Evolutionary conservation across 2,113 vertebrate genomes (phyloP), one percentile per base, ranked within the genome.

Genomic region (Turnix velox): DNA sequence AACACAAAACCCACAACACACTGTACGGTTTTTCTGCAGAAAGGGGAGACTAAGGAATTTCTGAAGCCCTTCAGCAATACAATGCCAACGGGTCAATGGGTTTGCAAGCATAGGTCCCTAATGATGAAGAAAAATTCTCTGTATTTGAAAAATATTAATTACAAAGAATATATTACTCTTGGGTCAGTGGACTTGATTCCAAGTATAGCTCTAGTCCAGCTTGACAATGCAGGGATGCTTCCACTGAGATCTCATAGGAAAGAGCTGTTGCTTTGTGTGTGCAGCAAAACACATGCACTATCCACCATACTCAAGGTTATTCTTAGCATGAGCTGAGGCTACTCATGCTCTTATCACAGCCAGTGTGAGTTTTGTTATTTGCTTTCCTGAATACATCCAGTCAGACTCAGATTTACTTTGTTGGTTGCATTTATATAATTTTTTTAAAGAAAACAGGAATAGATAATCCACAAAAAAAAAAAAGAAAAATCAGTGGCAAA

Each of bases 191-290:
- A 37, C 37, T 77, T 33, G 62, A 75, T 88, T 92, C 66, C 82
- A 88, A 95, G 52, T 87, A 94, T 68, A 93, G 51, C 55, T 90
- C 82, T 80, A 39, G 2, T 2, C 52, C 67, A 89, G 35, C 52
- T 61, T 87, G 61, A 94, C 69, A 95, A 88, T 46, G 80, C 22
- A 87, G 62, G 37, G 82, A 95, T 95, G 79, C 93, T 94, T 96
- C 93, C 94, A 96, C 52, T 66, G 91, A 90, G 91, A 94, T 35
- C 82, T 94, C 31, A 10, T 92, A 92, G 85, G 91, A 94, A 96
- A 94, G 92, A 93, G 65, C 42, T 20, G 67, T 76, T 95, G 76
- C 83, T 87, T 95, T 93, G 85, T 69, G 67, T 93, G 72, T 35
- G 49, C 71, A 96, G 30, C 86, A 94, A 92, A 96, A 95, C 76